Conservation (phyloP, 2,797 vertebrate genomes). For the Enteromius trimaculatus region DNA sequence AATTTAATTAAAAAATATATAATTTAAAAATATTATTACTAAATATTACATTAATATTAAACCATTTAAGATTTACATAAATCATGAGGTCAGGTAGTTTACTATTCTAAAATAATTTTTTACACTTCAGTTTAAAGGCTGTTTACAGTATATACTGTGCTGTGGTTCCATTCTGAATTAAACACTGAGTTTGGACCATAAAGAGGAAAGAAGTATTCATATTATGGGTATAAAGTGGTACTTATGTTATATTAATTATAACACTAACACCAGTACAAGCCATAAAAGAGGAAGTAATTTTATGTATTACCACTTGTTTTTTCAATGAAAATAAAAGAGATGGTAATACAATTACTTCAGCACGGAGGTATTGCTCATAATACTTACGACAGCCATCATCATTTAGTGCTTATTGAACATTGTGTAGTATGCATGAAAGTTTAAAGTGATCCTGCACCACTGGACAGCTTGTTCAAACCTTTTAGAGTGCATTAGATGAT, state of each 20-base stretch:
- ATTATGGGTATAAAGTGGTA: background rate
- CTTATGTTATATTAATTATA: slow-evolving; percentile 9
- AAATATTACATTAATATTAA: background rate
- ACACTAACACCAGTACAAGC: background rate
- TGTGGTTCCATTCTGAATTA: slow-evolving; percentile 5
- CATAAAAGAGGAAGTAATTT: slow-evolving; percentile 25
- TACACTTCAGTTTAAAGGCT: background rate
- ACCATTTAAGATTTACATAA: background rate
- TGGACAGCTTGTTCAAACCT: slow-evolving; percentile 38
- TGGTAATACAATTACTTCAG: slow-evolving; percentile 13
- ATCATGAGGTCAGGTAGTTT: background rate
- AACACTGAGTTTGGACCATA: background rate
- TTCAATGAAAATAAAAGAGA: slow-evolving; percentile 16
- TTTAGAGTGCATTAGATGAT: slow-evolving; percentile 55
- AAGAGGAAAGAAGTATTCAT: background rate
- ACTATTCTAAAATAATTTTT: background rate
- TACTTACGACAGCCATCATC: slow-evolving; percentile 19
- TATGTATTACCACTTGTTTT: slow-evolving; percentile 21
- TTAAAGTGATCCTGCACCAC: slow-evolving; percentile 36
- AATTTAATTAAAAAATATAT: background rate
- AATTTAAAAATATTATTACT: background rate
- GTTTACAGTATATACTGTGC: background rate
- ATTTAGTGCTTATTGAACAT: slow-evolving; percentile 36
- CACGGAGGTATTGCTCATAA: slow-evolving; percentile 22
- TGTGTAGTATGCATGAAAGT: slow-evolving; percentile 40